Percentiles rank a stretch among this genome's conserved stretches.
Evolutionary conservation across 2,797 vertebrate genomes (phyloP).

Genomic region (Coregonus sp.): DNA sequence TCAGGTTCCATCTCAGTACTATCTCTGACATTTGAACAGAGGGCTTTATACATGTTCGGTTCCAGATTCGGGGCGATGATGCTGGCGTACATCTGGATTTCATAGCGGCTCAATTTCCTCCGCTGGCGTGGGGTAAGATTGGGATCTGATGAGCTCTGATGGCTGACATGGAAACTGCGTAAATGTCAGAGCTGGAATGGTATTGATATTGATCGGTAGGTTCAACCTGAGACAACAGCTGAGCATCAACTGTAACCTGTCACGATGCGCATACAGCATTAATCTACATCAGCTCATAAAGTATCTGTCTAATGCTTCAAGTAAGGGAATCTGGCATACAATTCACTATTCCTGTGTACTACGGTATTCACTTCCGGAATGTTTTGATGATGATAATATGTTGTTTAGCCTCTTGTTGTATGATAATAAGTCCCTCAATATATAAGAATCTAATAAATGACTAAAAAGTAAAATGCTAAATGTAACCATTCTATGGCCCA

Average conservation of each 20-base stretch:
- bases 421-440: neutral
- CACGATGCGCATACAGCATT: slow-evolving; percentile 16
- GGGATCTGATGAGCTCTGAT: slow-evolving; percentile 53
- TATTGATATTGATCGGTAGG: slow-evolving; percentile 60
- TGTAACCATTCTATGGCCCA: neutral
- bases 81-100: slow-evolving; percentile 60
- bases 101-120: slow-evolving; percentile 60
- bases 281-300: slow-evolving; percentile 10
- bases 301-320: neutral
- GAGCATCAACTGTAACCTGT: slow-evolving; percentile 28
- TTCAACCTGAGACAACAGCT: slow-evolving; percentile 40
- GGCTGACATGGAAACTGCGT: slow-evolving; percentile 38
- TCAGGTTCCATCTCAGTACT: slow-evolving; percentile 48
- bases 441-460: neutral
- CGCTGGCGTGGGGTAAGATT: slow-evolving; percentile 44
- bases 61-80: slow-evolving; percentile 25
- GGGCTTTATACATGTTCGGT: slow-evolving; percentile 1
- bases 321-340: slow-evolving; percentile 4
- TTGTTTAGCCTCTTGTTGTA: neutral
- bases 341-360: slow-evolving; percentile 4
- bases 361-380: neutral
- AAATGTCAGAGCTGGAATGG: slow-evolving; percentile 48
- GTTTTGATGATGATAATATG: neutral
- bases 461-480: neutral
- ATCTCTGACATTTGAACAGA: slow-evolving; percentile 54